Base-by-base conservation (phyloP, 2,888 invertebrate genomes). In the Sphaeridia pumilis region DNA sequence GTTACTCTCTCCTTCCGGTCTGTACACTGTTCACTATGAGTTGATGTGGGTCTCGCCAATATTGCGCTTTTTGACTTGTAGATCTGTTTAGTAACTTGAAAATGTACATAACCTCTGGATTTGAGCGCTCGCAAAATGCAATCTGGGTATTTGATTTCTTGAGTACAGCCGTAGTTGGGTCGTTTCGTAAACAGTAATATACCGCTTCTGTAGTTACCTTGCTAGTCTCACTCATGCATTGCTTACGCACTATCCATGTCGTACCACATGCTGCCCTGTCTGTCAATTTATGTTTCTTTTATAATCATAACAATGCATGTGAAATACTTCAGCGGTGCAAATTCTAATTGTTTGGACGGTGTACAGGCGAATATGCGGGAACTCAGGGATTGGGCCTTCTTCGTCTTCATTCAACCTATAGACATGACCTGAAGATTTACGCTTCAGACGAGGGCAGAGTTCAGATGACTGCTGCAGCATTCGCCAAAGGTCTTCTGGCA, bases 381-480 rank as follows among this genome's bases (percentile, higher is more conserved):
- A 90, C 93, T 2, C 94, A 94, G 73, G 98, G 98, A 0, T 76
- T 98, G 42, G 98, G 98, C 1, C 78, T 99, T 5, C 77, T 99
- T 24, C 77, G 92, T 59, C 76, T 99, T 1, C 98, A 99, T 73
- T 95, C 95, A 7, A 99, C 98, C 0, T 99, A 93, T 74, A 83
- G 98, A 0, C 97, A 98, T 71, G 98, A 99, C 72, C 76, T 98
- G 56, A 98, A 98, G 76, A 99, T 99, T 66, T 99, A 99, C 73
- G 97, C 98, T 1, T 95, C 95, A 1, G 98, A 99, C 71, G 98
- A 99, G 71, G 98, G 98, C 2, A 78, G 98, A 52, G 98, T 99
- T 2, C 98, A 99, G 73, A 98, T 98, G 95, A 99, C 98, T 0
- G 98, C 98, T 0, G 98, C 98, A 0, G 98, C 98, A 1, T 99